phyloP scores from a whole-genome alignment of 2,888 invertebrate species.

The Lithophane leautieri region DNA sequence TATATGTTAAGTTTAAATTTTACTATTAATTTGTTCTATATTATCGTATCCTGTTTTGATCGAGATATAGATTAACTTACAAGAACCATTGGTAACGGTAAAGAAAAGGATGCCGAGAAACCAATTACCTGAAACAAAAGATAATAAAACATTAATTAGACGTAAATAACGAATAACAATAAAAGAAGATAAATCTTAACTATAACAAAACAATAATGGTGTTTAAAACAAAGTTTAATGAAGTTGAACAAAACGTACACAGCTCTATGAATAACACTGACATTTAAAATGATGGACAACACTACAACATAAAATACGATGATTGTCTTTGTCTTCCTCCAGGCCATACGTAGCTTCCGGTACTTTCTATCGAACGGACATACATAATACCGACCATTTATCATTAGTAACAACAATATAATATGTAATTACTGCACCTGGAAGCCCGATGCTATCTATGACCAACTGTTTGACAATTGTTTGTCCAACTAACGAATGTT shows the following conservation, averaged over 20 bases:
- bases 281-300: slow-evolving; percentile 50
- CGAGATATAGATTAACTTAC: slow-evolving; percentile 21
- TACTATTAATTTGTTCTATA: background rate
- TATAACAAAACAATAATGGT: background rate
- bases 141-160: slow-evolving; percentile 23
- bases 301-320: slow-evolving; percentile 56
- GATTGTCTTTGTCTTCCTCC: slow-evolving; percentile 66
- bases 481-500: slow-evolving; percentile 39
- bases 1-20: background rate
- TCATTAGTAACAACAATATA: slow-evolving; percentile 59
- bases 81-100: background rate
- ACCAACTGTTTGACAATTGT: slow-evolving; percentile 48
- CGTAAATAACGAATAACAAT: background rate
- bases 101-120: background rate
- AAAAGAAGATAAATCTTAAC: background rate
- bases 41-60: slow-evolving; percentile 4
- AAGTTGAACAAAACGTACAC: slow-evolving; percentile 12
- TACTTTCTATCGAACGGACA: slow-evolving; percentile 72
- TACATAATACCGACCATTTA: slow-evolving; percentile 62
- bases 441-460: slow-evolving; percentile 53
- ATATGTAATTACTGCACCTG: slow-evolving; percentile 61
- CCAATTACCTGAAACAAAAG: slow-evolving; percentile 67
- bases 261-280: slow-evolving; percentile 26
- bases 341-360: slow-evolving; percentile 68
- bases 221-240: slow-evolving; percentile 10